These are phyloP conservation scores for Leptinotarsa undecemlineata DNA, from an alignment of 1,140 invertebrate genomes.

Conservation along the genomic window DNA sequence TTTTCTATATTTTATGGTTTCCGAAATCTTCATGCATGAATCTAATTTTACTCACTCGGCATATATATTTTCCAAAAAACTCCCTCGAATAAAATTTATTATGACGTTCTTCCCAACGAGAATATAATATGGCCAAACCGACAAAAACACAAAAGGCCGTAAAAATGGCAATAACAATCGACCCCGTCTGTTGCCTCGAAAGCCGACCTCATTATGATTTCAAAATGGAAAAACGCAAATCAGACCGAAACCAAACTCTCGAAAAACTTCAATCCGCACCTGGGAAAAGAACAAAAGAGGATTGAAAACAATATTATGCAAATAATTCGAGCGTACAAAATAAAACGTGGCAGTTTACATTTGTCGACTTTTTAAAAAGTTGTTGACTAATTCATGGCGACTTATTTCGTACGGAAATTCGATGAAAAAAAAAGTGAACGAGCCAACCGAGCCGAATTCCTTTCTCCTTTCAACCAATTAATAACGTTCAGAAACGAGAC, in stretches of 20 bases:
- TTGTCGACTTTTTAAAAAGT: slow-evolving; percentile 50
- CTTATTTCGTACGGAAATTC: slow-evolving; percentile 35
- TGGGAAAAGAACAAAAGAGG: slow-evolving; percentile 26
- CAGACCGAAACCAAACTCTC: slow-evolving; percentile 14
- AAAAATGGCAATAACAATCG: slow-evolving; percentile 8
- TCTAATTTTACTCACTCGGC: no score
- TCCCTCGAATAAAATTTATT: not conserved
- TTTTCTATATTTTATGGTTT: no score
- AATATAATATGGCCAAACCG: no score
- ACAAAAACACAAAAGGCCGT: not conserved
- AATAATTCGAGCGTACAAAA: slow-evolving; percentile 49
- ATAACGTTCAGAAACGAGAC: slow-evolving; percentile 28
- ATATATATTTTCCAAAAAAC: no score
- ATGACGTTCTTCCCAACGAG: no score
- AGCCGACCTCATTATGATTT: slow-evolving; percentile 3
- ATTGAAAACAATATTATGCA: slow-evolving; percentile 49
- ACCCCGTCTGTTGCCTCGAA: not conserved
- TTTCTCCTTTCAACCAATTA: slow-evolving; percentile 20
- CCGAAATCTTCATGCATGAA: no score
- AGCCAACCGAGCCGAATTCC: slow-evolving; percentile 3
- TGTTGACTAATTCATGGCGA: slow-evolving; percentile 53
- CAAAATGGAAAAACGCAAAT: slow-evolving; percentile 8
- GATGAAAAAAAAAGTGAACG: slow-evolving; percentile 12
- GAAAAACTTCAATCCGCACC: slow-evolving; percentile 27
- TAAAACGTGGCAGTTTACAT: slow-evolving; percentile 54